Base-by-base conservation (phyloP, 2,113 vertebrate genomes). In the Coptodon rendalli region DNA sequence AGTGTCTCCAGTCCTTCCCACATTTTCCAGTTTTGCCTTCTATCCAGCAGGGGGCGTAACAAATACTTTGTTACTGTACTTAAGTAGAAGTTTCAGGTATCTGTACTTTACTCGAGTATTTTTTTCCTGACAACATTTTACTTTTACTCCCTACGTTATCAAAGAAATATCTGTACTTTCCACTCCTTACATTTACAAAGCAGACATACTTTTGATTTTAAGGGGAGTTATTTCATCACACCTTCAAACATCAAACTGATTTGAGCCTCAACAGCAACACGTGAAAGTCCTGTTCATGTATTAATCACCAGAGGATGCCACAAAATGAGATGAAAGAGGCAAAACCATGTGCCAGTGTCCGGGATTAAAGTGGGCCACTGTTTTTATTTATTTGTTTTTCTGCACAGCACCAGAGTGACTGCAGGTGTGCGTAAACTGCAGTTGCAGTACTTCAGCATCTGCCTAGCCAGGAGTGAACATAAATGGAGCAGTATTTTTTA, bases 231-330 rank as follows among this genome's bases (percentile, higher is more conserved):
- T 63, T 63, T 63, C 59, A 63, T 63, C 31, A 34, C 31, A n/a
- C 17, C 31, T 63, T 63, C 9, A 36, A 63, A 36, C 16, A 0
- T 61, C 12, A 29, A 56, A 24, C 54, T 14, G 22, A 56, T 56
- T 56, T 13, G 22, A 57, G 6, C 54, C 22, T 59, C 27, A 61
- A 19, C 29, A 34, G 59, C 59, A 61, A 61, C 27, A 31, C 27
- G 0, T 17, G 57, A 3, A 34, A 61, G 59, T 19, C 3, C 29
- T 36, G 3, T 4, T 63, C 2, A 0, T 63, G 59, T 0, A 19
- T 36, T 11, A 0, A 19, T 36, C 59, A 34, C 16, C 29, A 63
- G 29, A 63, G 16, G 0, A 63, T 63, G 29, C 17, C 29, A 10
- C 29, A 61, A 10, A 61, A 34, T 34, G 5, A 34, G 2, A 34